Conservation (phyloP, 2,797 vertebrate species). For the Syncerus caffer region DNA sequence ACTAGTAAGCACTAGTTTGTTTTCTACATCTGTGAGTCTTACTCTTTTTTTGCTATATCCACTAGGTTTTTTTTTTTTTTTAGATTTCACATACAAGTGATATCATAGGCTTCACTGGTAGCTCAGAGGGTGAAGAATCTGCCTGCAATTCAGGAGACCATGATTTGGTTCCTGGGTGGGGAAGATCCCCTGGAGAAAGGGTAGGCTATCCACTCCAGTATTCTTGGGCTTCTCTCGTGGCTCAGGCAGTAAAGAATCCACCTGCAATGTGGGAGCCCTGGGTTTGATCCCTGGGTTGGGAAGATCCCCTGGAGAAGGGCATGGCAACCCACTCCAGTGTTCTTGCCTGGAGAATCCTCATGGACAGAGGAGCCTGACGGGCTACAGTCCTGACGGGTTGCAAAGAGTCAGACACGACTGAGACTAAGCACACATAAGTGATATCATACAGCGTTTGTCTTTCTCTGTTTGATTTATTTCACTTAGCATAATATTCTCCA, state of each 20-base stretch:
- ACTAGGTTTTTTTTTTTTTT: background rate
- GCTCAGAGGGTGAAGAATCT: background rate
- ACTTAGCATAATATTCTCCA: background rate
- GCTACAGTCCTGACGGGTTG: background rate
- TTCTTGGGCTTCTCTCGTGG: background rate
- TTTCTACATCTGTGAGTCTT: background rate
- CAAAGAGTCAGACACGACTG: background rate
- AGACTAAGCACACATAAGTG: background rate
- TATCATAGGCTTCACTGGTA: background rate
- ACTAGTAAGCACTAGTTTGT: background rate
- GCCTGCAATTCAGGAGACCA: background rate
- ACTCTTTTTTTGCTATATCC: background rate
- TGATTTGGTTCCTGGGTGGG: background rate
- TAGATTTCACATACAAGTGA: background rate
- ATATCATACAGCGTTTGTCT: background rate
- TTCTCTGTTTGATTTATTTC: background rate
- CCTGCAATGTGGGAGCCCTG: background rate
- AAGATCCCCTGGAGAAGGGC: background rate
- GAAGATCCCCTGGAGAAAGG: background rate
- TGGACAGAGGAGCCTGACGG: background rate
- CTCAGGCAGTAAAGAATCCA: background rate
- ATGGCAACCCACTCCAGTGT: background rate
- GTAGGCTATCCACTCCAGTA: background rate
- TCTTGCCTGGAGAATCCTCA: background rate
- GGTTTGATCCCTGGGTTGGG: background rate